Base-by-base conservation (phyloP, 1,140 invertebrate genomes). In the Seison nebaliae region DNA sequence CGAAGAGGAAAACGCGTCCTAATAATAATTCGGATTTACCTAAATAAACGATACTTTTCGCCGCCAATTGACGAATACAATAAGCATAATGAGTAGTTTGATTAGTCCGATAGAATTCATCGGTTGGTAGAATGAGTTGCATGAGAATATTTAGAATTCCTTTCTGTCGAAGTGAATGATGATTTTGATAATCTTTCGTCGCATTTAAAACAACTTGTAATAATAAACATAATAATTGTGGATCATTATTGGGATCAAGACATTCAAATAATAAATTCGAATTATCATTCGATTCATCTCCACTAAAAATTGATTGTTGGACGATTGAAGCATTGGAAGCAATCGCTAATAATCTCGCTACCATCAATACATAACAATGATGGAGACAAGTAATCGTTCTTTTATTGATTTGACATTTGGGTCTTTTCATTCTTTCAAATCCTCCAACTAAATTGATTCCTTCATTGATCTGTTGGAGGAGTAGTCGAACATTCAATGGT, bases 51-150 rank as follows among this genome's bases (percentile, higher is more conserved):
- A 73, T 58, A 12, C 70, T 65, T 38, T 69, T 50, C 3, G 70
- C 68, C 0, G 70, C 70, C 47, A 73, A 70, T 51, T 72, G 68
- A 49, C 73, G 73, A 19, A 73, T 70, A 49, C 65, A 72, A 33
- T 65, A 62, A 14, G 70, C 68, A 50, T 70, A 72, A 45, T 69
- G 67, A 22, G 70, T 72, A 43, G 65, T 70, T 49, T 72, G 70
- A 49, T 71, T 71, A 24, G 70, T 73, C 55, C 73, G 72, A 54
- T 71, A 72, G 67, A 70, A 71, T 48, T 73, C 71, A 50, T 73
- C 71, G 0, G 70, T 70, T 5, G 71, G 71, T 29, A 73, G 52
- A 21, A 73, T 57, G 14, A 73, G 57, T 49, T 72, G 70, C 43
- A 69, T 68, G 9, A 73, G 50, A 42, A 63, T 64, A 47, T 72